phyloP scores from a whole-genome alignment of 2,113 vertebrate genomes.

The Burhinus bistriatus region DNA sequence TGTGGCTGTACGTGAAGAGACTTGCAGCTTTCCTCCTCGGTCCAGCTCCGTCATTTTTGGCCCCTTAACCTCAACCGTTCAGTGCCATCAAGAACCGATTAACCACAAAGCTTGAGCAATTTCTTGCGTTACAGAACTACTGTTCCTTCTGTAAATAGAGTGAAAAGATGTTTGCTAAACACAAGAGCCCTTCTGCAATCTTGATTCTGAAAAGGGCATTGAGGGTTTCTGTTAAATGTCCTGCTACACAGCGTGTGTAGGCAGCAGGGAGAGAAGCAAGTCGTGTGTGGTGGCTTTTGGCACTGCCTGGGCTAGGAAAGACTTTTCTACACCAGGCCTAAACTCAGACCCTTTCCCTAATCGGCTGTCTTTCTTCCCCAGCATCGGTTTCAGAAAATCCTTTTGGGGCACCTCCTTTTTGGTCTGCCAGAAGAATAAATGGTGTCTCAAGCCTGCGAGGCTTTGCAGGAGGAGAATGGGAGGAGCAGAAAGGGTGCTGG shows the following conservation, averaged over 20 bases:
- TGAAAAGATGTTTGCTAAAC: background rate
- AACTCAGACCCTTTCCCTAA: background rate
- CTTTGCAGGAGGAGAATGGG: background rate
- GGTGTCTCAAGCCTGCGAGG: too few relatives aligned
- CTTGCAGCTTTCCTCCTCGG: background rate
- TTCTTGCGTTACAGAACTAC: background rate
- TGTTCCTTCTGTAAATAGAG: background rate
- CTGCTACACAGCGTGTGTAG: background rate
- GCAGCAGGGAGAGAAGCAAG: background rate
- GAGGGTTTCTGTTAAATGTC: background rate
- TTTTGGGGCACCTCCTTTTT: background rate
- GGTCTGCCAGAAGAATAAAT: rapidly evolving
- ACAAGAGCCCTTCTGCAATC: background rate
- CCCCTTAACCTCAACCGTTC: background rate
- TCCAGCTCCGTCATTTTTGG: too few relatives aligned
- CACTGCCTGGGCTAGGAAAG: background rate
- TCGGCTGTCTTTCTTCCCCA: background rate
- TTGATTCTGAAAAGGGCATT: too few relatives aligned
- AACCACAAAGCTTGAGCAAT: background rate
- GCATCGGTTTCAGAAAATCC: background rate
- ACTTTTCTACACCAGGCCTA: background rate
- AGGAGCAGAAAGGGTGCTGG: background rate
- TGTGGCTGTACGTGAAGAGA: rapidly evolving
- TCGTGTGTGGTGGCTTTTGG: rapidly evolving
- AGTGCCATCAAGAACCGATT: background rate